These are phyloP conservation scores for Chloroceryle inda DNA, from an alignment of 2,797 vertebrate genomes.

Conservation along the genomic window DNA sequence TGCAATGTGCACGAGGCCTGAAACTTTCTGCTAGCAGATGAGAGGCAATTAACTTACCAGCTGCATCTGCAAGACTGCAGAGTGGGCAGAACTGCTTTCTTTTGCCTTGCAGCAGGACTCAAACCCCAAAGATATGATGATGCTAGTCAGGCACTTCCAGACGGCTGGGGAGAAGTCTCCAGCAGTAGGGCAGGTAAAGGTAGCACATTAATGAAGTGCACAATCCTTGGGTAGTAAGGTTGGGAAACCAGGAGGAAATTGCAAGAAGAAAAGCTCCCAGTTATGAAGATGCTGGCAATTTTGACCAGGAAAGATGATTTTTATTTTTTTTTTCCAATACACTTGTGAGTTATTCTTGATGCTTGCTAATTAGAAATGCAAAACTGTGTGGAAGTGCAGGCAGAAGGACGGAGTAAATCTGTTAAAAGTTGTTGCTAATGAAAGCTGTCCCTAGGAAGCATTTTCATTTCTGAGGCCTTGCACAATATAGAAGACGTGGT, in stretches of 20 bases:
- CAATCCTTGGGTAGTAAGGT: not conserved
- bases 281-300: not conserved
- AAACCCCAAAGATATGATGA: not conserved
- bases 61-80: conserved; percentile 1
- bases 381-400: not conserved
- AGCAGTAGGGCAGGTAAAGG: not conserved
- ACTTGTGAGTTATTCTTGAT: not conserved
- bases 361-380: not conserved
- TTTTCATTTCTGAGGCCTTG: conserved; percentile 21
- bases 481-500: not conserved
- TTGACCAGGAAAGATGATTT: not conserved
- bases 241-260: not conserved
- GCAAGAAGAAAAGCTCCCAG: not conserved
- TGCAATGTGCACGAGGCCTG: not conserved
- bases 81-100: not conserved
- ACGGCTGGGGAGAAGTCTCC: not conserved
- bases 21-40: not conserved
- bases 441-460: not conserved
- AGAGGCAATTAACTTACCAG: conserved; percentile 34
- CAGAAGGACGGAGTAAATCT: not conserved
- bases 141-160: not conserved
- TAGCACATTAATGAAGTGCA: not conserved
- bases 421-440: not conserved
- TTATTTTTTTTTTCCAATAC: not conserved
- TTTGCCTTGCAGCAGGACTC: not conserved